Percentiles rank a stretch among this genome's conserved stretches.
Conservation (phyloP, 2,797 vertebrate genomes). For the Sebastiscus albofasciatus region DNA sequence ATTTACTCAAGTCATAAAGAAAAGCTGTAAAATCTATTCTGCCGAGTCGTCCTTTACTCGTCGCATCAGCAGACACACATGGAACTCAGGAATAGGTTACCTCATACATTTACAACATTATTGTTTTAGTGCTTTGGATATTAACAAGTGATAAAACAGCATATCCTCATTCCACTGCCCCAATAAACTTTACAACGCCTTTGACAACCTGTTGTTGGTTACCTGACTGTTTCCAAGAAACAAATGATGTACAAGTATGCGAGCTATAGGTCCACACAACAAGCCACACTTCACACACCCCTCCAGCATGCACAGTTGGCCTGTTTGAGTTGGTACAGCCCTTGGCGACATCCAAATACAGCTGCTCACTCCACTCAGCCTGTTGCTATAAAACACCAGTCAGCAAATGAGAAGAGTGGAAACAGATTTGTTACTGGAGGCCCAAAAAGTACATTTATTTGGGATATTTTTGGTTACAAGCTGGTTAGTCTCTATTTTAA, state of each 20-base stretch:
- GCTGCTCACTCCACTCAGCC: slow-evolving; percentile 42
- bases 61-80: neutral
- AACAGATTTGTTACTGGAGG: slow-evolving; percentile 9
- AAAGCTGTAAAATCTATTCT: neutral
- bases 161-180: neutral
- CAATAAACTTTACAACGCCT: slow-evolving; percentile 8
- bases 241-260: slow-evolving; percentile 4
- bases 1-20: neutral
- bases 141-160: slow-evolving; percentile 17
- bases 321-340: slow-evolving; percentile 34
- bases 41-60: neutral
- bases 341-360: slow-evolving; percentile 50
- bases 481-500: slow-evolving; percentile 39
- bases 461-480: slow-evolving; percentile 13
- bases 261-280: neutral
- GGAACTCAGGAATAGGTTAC: neutral
- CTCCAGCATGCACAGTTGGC: slow-evolving; percentile 13
- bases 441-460: slow-evolving; percentile 39
- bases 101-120: slow-evolving; percentile 19
- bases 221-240: slow-evolving; percentile 27
- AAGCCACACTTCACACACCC: neutral
- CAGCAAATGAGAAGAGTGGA: slow-evolving; percentile 26
- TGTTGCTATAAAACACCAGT: slow-evolving; percentile 31
- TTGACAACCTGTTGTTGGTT: slow-evolving; percentile 9
- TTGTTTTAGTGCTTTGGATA: slow-evolving; percentile 28